Base-by-base conservation (phyloP, 2,888 invertebrate genomes). In the Heliconius aoede region DNA sequence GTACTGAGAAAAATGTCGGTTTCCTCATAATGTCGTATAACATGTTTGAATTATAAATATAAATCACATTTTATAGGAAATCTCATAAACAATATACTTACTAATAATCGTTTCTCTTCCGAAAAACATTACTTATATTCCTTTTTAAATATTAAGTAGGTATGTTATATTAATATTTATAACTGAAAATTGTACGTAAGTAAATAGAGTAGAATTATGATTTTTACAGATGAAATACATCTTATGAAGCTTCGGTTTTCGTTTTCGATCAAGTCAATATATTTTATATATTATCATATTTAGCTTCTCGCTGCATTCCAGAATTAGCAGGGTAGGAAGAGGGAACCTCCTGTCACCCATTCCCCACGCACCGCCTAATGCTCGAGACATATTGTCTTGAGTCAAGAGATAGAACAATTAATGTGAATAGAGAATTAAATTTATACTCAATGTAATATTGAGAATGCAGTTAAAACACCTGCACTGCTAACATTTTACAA, bases 11-110 rank as follows among this genome's bases (percentile, higher is more conserved):
- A 74, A 77, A 75, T 75, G 77, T 46, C 30, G 62, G 61, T 65
- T 74, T 77, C 76, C 76, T 68, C 64, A 75, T 75, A 79, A 75
- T 77, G 69, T 75, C 65, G 72, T n/a, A n/a, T 55, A 55, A 71
- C 74, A 67, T 28, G 55, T 30, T 21, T 68, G 13, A n/a, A 18
- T 26, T 62, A 36, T 62, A 61, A 46, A 9, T 30, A 1, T 30
- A 21, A 21, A n/a, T n/a, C n/a, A n/a, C n/a, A n/a, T 46, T 62
- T 46, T 67, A 67, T 40, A 67, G 40, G 24, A 67, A 24, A 30
- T 40, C 11, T 67, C 26, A 4, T 9, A 51, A 51, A 51, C 21
- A 21, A 51, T 51, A n/a, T 51, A 9, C 0, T 51, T 51, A 51
- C 3, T 51, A 21, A 55, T 55, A 55, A 55, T 55, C 3, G n/a